Percentiles rank a stretch among this genome's conserved stretches.
Evolutionary conservation across 2,888 invertebrate genomes (phyloP).

Genomic region (Alsophila aescularia): DNA sequence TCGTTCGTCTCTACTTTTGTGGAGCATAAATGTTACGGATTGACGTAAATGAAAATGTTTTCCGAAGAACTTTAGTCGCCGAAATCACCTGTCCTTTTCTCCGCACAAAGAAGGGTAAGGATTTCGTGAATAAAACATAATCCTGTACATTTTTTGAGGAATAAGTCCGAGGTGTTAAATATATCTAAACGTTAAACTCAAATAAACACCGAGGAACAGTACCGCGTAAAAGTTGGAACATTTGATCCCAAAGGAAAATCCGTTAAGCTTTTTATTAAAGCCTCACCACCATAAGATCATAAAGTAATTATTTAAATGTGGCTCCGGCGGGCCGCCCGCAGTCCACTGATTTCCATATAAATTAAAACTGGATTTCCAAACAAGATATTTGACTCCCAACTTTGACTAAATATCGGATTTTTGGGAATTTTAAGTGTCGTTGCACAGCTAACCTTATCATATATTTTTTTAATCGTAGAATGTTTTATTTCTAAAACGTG

Average conservation of each 20-base stretch:
- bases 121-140: conserved; percentile 22
- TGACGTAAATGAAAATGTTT: conserved; percentile 7
- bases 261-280: conserved; percentile 35
- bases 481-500: too few relatives aligned
- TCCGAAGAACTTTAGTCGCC: not conserved
- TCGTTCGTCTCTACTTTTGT: conserved; percentile 3
- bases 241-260: conserved; percentile 25
- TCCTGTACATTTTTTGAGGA: conserved; percentile 1
- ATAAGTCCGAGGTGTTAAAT: conserved; percentile 13
- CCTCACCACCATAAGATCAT: conserved; percentile 31
- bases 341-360: conserved; percentile 71
- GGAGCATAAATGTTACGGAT: not conserved
- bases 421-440: conserved; percentile 31
- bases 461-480: too few relatives aligned
- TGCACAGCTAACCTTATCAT: not conserved
- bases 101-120: conserved; percentile 2
- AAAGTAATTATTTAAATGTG: conserved; percentile 55
- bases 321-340: conserved; percentile 44
- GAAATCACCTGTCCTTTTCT: conserved; percentile 2
- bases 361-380: conserved; percentile 69
- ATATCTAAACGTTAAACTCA: conserved; percentile 16
- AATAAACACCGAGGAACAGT: conserved; percentile 22
- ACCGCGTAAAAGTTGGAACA: conserved; percentile 12
- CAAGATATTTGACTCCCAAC: conserved; percentile 64
- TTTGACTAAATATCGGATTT: conserved; percentile 43